Base-by-base conservation (phyloP, 2,113 vertebrate species). In the Anthoscopus minutus region DNA sequence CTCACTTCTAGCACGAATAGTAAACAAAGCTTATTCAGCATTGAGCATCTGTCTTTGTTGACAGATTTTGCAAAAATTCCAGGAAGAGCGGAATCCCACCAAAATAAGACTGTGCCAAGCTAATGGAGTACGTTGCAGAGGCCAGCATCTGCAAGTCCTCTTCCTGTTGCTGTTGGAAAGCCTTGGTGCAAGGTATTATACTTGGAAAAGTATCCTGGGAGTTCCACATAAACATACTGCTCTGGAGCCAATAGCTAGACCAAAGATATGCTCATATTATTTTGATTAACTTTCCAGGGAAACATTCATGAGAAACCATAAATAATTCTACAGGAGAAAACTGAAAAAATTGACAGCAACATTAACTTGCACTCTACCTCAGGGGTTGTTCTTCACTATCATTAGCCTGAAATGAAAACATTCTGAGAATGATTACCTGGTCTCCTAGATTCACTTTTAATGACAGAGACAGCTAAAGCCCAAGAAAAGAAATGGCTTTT, bases 21-120 rank as follows among this genome's bases (percentile, higher is more conserved):
- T 85, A 96, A 96, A 85, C 62, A 95, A 93, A 92, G 67, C 60
- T 96, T 89, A 86, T 73, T 89, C 56, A 92, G 58, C 81, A 86
- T 15, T 9, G 2, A 91, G 20, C 47, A 82, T 85, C 33, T 6
- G 5, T 42, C 64, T 78, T 40, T 30, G 38, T 31, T 81, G 84
- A 47, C 35, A 73, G 35, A 73, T 61, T 91, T 86, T 88, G 45
- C 56, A 89, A 86, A 38, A 74, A 62, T 74, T 23, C 37, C 58
- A 71, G 82, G n/a, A 57, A 64, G 79, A 88, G 44, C 44, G 61
- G 69, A 88, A 77, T 95, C 76, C 79, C 86, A 81, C 54, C 56
- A 86, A 44, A 85, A 66, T 30, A 60, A 70, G 27, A 33, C 28
- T 48, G 28, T 72, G 47, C 64, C 87, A 88, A n/a, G 50, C 11